Evolutionary conservation across 2,797 vertebrate species (phyloP), one percentile per base, ranked within the genome.

Genomic region (Poecilia wingei): DNA sequence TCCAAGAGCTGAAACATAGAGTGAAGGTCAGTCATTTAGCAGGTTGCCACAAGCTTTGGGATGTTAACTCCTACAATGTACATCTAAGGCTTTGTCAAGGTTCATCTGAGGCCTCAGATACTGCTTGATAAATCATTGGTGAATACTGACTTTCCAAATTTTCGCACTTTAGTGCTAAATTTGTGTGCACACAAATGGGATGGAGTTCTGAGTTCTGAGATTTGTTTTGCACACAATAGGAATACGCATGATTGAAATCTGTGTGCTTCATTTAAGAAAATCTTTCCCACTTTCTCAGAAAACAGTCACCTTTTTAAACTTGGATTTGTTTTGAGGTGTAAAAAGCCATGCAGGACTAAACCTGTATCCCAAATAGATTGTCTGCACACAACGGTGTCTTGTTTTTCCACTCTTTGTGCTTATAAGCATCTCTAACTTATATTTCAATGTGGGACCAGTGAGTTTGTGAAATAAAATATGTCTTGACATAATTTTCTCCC

Each of bases 1-100:
- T 59, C n/a, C 25, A 45, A 79, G 51, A 77, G 75, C 1, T 20
- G 28, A 71, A 46, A n/a, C 13, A 41, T 13, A 73, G 33, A 73
- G 18, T 10, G 3, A 10, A 25, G 59, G 33, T 57, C 14, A 55
- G 57, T 41, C 36, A 66, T 57, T 47, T 6, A 53, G 51, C 33
- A 28, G 47, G 57, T 16, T 69, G 59, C 46, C 6, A 69, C 9
- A 69, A 43, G 22, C 9, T 70, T 2, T 70, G 25, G 68, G 41
- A 16, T n/a, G 6, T 28, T 25, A n/a, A 70, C 41, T n/a, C 41
- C 66, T 43, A 45, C 12, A 69, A 69, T 3, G 22, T 69, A 45
- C 14, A 39, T 20, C 12, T 12, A 69, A 43, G 22, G 39, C 25
- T 22, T 51, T 51, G 49, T 22, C 49, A 51, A 51, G 33, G 16